A percentile compares a stretch with the other conserved stretches of the same genome.
These are phyloP conservation scores for Cantharis nigra DNA, from an alignment of 2,888 invertebrate species.

Conservation along the genomic window DNA sequence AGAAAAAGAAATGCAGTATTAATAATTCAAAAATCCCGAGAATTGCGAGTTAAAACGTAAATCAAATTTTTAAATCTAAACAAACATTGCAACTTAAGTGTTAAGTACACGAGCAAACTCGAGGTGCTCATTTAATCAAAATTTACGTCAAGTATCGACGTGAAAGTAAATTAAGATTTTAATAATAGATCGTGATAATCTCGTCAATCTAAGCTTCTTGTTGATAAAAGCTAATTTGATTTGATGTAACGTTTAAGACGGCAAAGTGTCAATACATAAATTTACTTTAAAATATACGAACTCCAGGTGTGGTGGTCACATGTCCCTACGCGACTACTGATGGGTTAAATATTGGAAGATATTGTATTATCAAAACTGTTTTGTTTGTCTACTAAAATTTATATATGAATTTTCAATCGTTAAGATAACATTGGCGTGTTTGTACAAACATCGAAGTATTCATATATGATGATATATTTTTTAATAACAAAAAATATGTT, in stretches of 20 bases:
- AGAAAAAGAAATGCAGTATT: not conserved
- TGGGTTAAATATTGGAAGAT: not conserved
- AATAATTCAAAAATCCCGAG: not conserved
- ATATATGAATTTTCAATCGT: not conserved
- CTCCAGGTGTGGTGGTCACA: not conserved
- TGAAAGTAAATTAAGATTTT: not conserved
- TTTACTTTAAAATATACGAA: not conserved
- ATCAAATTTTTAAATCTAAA: not conserved
- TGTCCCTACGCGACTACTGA: not conserved
- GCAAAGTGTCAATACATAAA: not conserved
- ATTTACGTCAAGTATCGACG: not conserved
- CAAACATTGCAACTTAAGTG: not conserved
- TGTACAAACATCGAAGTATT: not conserved
- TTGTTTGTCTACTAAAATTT: not conserved
- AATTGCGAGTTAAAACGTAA: not conserved
- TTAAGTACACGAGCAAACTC: not conserved
- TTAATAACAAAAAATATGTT: not conserved
- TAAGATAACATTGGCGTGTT: not conserved
- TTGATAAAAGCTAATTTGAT: not conserved
- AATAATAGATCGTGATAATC: not conserved
- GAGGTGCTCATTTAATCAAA: not conserved
- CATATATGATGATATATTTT: not conserved
- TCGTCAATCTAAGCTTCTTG: not conserved
- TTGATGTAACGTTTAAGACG: not conserved
- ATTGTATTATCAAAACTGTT: not conserved